Conservation (phyloP, 2,888 invertebrate genomes). For the Nephrotoma appendiculata region DNA sequence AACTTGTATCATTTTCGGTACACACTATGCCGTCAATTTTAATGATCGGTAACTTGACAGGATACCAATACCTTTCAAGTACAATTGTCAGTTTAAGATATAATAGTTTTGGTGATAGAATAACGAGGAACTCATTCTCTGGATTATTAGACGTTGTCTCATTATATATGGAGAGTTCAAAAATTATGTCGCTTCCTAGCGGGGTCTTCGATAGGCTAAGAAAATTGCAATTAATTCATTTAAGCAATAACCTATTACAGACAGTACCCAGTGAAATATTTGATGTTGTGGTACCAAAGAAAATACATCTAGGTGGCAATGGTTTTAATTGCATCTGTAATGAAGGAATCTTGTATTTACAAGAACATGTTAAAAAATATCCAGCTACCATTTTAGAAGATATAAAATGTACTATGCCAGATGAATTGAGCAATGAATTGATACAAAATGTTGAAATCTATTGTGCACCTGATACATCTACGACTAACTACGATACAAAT, state of each 20-base stretch:
- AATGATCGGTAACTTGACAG: background rate
- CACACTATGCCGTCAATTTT: background rate
- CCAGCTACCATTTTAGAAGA: background rate
- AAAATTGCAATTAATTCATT: background rate
- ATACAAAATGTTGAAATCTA: background rate
- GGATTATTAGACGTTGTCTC: background rate
- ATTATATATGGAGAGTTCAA: background rate
- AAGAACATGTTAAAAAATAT: background rate
- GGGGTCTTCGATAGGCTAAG: background rate
- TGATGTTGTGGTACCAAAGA: background rate
- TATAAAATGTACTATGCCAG: background rate
- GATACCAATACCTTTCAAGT: background rate
- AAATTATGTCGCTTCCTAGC: background rate
- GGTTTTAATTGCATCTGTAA: background rate
- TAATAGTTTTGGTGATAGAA: background rate
- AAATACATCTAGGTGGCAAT: background rate
- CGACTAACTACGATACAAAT: background rate
- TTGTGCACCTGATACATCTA: background rate
- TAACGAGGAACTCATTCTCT: background rate
- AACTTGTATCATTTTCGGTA: background rate
- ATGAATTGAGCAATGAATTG: background rate
- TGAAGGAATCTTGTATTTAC: background rate
- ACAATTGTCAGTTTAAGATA: background rate
- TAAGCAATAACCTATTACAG: background rate
- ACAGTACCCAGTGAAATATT: background rate